Conservation (phyloP, 2,888 invertebrate genomes). For the Andrena trimmerana region DNA sequence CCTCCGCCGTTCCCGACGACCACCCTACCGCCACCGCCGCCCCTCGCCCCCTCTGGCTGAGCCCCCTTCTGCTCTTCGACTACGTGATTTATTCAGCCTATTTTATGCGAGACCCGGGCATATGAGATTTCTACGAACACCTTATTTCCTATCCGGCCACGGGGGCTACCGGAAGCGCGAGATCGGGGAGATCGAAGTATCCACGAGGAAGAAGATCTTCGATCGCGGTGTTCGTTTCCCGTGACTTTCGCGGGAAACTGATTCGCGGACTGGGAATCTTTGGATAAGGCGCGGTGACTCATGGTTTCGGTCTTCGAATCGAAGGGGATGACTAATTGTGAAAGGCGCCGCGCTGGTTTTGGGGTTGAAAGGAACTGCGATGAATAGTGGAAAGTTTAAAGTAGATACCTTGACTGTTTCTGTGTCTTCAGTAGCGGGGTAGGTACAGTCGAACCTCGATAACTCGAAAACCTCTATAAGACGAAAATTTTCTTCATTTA, state of each 20-base stretch:
- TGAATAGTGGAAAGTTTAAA: too few relatives aligned
- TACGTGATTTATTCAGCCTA: conserved; percentile 82
- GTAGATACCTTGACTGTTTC: too few relatives aligned
- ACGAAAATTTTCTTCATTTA: too few relatives aligned
- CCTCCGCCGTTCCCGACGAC: not conserved
- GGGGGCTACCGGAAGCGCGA: conserved; percentile 56
- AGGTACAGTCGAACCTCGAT: too few relatives aligned
- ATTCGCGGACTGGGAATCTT: conserved; percentile 7
- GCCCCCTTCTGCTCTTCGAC: conserved; percentile 53
- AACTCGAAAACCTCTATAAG: too few relatives aligned
- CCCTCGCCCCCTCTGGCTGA: conserved; percentile 16
- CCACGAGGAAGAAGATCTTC: conserved; percentile 34
- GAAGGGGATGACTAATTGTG: not conserved
- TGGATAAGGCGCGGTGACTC: not conserved
- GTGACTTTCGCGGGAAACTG: conserved; percentile 3
- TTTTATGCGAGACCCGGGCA: conserved; percentile 79
- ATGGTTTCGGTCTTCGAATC: not conserved
- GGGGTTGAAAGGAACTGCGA: too few relatives aligned
- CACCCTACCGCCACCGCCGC: conserved; percentile 37
- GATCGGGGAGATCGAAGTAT: conserved; percentile 56
- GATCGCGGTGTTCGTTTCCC: not conserved
- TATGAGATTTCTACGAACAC: conserved; percentile 81
- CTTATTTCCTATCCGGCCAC: conserved; percentile 77
- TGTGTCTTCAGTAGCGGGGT: too few relatives aligned
- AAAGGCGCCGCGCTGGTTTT: not conserved